Conservation (phyloP, 1,140 invertebrate genomes). For the Bombus fervidus region DNA sequence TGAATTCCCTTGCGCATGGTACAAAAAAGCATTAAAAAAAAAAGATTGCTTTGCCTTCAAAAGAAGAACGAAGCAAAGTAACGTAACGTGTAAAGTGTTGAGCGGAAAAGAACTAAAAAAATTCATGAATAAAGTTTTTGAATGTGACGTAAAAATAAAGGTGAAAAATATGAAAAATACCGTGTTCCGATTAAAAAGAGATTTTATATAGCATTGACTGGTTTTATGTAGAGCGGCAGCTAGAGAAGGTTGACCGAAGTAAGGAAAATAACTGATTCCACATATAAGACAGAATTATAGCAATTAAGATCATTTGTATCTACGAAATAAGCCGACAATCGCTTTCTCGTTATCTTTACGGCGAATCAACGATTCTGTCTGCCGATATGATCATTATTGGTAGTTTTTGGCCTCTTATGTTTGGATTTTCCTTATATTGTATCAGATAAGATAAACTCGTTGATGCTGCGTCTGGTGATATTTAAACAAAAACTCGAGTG, state of each 20-base stretch:
- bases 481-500: background rate
- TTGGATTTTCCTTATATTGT: slow-evolving; percentile 23
- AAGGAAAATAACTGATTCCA: background rate
- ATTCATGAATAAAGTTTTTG: background rate
- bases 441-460: slow-evolving; percentile 56
- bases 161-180: background rate
- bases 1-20: background rate
- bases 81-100: no score
- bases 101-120: background rate
- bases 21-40: background rate
- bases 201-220: background rate
- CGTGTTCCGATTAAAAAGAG: background rate
- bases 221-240: background rate
- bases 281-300: slow-evolving; percentile 2
- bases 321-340: background rate
- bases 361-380: slow-evolving; percentile 7
- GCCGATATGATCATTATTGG: slow-evolving; percentile 36
- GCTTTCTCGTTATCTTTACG: slow-evolving; percentile 20
- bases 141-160: background rate
- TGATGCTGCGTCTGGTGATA: background rate
- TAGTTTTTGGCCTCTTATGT: slow-evolving; percentile 23
- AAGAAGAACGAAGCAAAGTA: background rate
- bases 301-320: background rate
- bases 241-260: background rate
- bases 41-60: background rate